These are phyloP conservation scores for Datnioides undecimradiatus DNA, from an alignment of 2,113 vertebrate genomes.

Conservation along the genomic window DNA sequence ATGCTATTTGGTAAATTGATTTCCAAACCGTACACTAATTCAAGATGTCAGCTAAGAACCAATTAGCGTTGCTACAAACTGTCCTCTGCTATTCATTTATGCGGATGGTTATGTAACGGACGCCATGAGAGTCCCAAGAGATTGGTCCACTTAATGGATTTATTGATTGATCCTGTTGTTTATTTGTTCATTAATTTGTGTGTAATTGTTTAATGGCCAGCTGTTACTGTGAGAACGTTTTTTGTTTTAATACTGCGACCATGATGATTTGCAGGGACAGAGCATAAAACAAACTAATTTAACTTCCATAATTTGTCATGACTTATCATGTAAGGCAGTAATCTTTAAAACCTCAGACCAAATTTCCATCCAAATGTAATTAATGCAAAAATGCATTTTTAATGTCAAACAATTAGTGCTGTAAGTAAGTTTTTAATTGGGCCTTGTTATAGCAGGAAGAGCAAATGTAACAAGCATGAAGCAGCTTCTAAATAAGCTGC, in stretches of 20 bases:
- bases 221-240: conserved; percentile 29
- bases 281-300: conserved; percentile 31
- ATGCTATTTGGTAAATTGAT: conserved; percentile 41
- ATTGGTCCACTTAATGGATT: conserved; percentile 50
- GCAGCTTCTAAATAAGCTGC: too few relatives aligned
- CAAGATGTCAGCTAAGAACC: conserved; percentile 34
- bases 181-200: conserved; percentile 72
- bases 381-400: background rate
- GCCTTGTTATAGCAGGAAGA: too few relatives aligned
- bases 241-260: conserved; percentile 16
- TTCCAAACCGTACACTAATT: conserved; percentile 31
- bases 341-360: background rate
- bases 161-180: conserved; percentile 69
- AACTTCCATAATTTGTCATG: conserved; percentile 7
- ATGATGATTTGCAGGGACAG: conserved; percentile 12
- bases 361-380: background rate
- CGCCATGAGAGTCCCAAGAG: conserved; percentile 7
- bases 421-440: too few relatives aligned
- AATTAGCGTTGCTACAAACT: conserved; percentile 53
- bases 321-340: background rate
- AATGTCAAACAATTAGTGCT: background rate
- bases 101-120: conserved; percentile 20
- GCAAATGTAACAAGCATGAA: too few relatives aligned
- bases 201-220: conserved; percentile 62
- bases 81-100: conserved; percentile 21